Percentiles rank a stretch among this genome's conserved stretches.
These are phyloP conservation scores for Pelecanoides urinatrix DNA, from an alignment of 2,113 vertebrate species.

Conservation along the genomic window DNA sequence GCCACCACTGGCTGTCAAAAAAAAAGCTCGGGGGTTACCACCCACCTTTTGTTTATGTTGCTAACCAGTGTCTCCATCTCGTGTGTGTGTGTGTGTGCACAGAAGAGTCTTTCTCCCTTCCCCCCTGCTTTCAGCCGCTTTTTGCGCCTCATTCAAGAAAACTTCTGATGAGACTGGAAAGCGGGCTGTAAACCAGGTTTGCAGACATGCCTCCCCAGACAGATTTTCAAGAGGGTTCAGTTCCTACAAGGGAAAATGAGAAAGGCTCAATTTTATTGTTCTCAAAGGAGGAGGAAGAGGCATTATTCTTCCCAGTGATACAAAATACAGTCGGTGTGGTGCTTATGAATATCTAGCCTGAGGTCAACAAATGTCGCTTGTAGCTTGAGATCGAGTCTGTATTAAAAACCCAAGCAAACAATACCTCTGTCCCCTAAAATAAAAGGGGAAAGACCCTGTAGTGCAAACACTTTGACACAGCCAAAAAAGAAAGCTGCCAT, in stretches of 20 bases:
- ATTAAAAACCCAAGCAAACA: neutral
- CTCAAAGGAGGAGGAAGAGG: neutral
- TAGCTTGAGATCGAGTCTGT: neutral
- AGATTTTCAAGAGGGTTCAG: neutral
- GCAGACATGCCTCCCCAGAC: neutral
- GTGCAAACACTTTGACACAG: neutral
- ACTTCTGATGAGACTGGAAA: neutral
- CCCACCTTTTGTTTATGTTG: slow-evolving; percentile 92
- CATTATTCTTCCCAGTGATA: neutral
- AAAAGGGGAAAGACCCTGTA: neutral
- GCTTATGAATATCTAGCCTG: neutral
- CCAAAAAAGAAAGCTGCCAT: neutral
- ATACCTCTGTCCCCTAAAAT: neutral
- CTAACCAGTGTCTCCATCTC: slow-evolving; percentile 78
- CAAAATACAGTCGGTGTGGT: rapidly evolving
- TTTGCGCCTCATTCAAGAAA: slow-evolving; percentile 54
- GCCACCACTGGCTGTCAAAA: slow-evolving; percentile 88
- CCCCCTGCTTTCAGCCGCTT: neutral
- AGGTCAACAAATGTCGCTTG: neutral
- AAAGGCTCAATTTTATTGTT: neutral
- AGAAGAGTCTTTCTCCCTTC: neutral
- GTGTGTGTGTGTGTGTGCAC: slow-evolving; percentile 66
- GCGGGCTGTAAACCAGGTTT: neutral
- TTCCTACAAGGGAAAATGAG: neutral
- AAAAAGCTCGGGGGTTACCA: slow-evolving; percentile 80